These are phyloP conservation scores for Zaprionus capensis DNA, from an alignment of 1,140 invertebrate species.

Conservation along the genomic window DNA sequence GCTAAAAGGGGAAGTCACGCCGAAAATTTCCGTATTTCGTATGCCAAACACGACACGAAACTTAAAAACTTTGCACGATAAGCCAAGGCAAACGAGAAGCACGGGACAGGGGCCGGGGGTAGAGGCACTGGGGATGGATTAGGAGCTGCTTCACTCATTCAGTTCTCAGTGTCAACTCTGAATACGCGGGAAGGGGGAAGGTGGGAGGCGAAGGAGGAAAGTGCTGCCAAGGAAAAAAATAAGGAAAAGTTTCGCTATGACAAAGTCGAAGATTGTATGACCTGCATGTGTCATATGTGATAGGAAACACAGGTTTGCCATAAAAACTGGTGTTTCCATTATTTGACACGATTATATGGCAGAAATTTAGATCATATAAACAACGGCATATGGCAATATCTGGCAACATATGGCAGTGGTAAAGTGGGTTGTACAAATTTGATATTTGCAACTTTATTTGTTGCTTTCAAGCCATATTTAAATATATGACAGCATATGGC, in stretches of 20 bases:
- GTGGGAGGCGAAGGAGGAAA: not conserved
- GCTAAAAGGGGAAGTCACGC: slow-evolving; percentile 20
- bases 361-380: no score
- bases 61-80: slow-evolving; percentile 79
- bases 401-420: no score
- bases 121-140: slow-evolving; percentile 13
- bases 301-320: not conserved
- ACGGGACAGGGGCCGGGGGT: not conserved
- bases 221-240: not conserved
- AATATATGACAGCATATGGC: no score
- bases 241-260: not conserved
- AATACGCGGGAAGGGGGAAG: not conserved
- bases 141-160: slow-evolving; percentile 29
- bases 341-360: no score
- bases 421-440: no score
- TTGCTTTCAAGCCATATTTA: no score
- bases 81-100: slow-evolving; percentile 35
- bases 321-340: not conserved
- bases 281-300: not conserved
- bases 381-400: no score
- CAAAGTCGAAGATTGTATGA: not conserved
- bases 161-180: slow-evolving; percentile 26
- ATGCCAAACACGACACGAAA: slow-evolving; percentile 77
- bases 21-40: slow-evolving; percentile 61
- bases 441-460: no score